phyloP scores from a whole-genome alignment of 2,113 vertebrate species.

The Ondatra zibethicus region DNA sequence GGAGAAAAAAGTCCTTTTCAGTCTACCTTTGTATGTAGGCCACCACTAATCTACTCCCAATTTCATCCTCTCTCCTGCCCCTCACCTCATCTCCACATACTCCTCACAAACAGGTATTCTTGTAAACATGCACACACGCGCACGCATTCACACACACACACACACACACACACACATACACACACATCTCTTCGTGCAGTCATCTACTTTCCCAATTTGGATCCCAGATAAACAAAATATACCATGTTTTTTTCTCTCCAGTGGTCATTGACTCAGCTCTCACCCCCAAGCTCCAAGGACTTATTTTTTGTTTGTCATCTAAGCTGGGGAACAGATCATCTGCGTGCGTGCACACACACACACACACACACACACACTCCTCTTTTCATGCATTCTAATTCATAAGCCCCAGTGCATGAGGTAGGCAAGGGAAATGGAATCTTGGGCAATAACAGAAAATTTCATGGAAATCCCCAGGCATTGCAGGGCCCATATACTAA shows the following conservation, averaged over 20 bases:
- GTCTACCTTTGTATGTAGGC: constrained; percentile 61
- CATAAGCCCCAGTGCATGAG: constrained; percentile 65
- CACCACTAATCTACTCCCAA: constrained; percentile 61
- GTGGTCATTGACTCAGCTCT: constrained; percentile 72
- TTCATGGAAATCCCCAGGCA: constrained; percentile 79
- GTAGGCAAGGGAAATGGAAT: constrained; percentile 52
- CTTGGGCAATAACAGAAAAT: constrained; percentile 74
- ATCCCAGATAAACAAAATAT: constrained; percentile 73
- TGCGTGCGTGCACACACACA: constrained; percentile 12
- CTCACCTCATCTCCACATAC: background rate
- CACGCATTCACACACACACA: background rate
- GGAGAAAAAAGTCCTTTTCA: constrained; percentile 62
- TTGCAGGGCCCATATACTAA: constrained; percentile 1
- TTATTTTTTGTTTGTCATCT: constrained; percentile 80
- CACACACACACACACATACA: background rate
- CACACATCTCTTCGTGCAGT: constrained; percentile 18
- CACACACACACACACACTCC: constrained; percentile 38
- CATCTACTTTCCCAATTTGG: constrained; percentile 58
- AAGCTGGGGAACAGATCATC: constrained; percentile 65
- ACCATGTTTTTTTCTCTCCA: constrained; percentile 73
- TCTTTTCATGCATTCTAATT: constrained; percentile 76
- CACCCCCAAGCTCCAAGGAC: constrained; percentile 63
- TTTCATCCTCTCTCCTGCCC: background rate
- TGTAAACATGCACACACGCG: background rate
- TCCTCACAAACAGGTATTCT: too few relatives aligned